phyloP scores from a whole-genome alignment of 2,888 invertebrate genomes.

The Criorhina ranunculi region DNA sequence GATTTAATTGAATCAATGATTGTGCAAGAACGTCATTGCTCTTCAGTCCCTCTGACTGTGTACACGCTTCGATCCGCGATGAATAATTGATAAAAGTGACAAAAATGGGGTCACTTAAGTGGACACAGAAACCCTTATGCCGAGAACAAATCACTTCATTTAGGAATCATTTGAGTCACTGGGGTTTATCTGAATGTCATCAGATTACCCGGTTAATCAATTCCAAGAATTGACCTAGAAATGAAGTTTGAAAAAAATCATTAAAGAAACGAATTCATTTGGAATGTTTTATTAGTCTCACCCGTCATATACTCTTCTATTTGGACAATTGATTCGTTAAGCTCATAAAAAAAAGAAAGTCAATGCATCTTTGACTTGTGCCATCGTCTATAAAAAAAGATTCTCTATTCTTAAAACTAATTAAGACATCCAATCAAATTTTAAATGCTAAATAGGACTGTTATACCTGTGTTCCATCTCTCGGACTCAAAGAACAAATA shows the following conservation, averaged over 20 bases:
- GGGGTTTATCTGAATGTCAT: constrained; percentile 5
- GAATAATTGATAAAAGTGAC: neutral
- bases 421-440: constrained; percentile 29
- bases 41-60: neutral
- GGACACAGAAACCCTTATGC: neutral
- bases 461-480: neutral
- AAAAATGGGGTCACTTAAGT: neutral
- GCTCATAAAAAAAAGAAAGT: constrained; percentile 4
- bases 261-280: neutral
- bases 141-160: constrained; percentile 7
- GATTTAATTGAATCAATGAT: constrained; percentile 43
- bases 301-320: neutral
- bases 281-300: too few species aligned
- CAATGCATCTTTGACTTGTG: neutral
- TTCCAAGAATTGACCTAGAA: constrained; percentile 21
- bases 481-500: neutral
- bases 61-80: neutral
- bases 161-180: neutral
- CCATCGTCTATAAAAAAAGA: constrained; percentile 1
- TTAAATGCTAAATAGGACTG: constrained; percentile 8
- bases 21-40: neutral
- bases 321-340: constrained; percentile 3
- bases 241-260: constrained; percentile 1
- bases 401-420: constrained; percentile 1
- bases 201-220: constrained; percentile 8